A percentile compares a stretch with the other conserved stretches of the same genome.
Evolutionary conservation across 2,797 vertebrate genomes (phyloP).

Genomic region (Enteromius mattozi): DNA sequence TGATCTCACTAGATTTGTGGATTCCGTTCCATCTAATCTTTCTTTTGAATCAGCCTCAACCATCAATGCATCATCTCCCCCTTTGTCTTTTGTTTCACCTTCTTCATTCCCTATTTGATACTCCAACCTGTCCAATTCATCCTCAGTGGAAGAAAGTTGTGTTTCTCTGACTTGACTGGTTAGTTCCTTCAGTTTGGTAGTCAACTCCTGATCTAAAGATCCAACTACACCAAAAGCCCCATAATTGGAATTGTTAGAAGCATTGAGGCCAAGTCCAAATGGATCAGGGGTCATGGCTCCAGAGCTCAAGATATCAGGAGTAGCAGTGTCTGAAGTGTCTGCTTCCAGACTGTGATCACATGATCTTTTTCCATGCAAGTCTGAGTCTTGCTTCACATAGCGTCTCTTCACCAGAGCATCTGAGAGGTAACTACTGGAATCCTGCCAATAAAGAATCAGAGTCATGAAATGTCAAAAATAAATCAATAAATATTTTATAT

Average conservation of each 20-base stretch:
- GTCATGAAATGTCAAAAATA: neutral
- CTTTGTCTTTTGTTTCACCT: slow-evolving; percentile 57
- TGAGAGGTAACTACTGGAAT: slow-evolving; percentile 56
- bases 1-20: neutral
- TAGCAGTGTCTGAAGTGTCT: slow-evolving; percentile 58
- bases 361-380: slow-evolving; percentile 14
- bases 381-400: slow-evolving; percentile 48
- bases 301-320: slow-evolving; percentile 70
- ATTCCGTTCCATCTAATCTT: slow-evolving; percentile 6
- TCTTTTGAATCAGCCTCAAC: slow-evolving; percentile 50
- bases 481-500: neutral
- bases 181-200: slow-evolving; percentile 49
- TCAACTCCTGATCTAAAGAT: slow-evolving; percentile 57
- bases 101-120: slow-evolving; percentile 19
- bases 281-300: slow-evolving; percentile 66
- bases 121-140: slow-evolving; percentile 71
- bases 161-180: slow-evolving; percentile 44
- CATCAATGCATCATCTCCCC: slow-evolving; percentile 63
- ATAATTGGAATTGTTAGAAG: neutral
- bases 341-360: slow-evolving; percentile 56
- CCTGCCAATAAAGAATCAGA: slow-evolving; percentile 60
- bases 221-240: slow-evolving; percentile 31
- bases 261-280: slow-evolving; percentile 32
- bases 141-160: slow-evolving; percentile 75
- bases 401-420: slow-evolving; percentile 49